Evolutionary conservation across 2,113 vertebrate species (phyloP), one percentile per base, ranked within the genome.

Genomic region (Saguinus imperator): DNA sequence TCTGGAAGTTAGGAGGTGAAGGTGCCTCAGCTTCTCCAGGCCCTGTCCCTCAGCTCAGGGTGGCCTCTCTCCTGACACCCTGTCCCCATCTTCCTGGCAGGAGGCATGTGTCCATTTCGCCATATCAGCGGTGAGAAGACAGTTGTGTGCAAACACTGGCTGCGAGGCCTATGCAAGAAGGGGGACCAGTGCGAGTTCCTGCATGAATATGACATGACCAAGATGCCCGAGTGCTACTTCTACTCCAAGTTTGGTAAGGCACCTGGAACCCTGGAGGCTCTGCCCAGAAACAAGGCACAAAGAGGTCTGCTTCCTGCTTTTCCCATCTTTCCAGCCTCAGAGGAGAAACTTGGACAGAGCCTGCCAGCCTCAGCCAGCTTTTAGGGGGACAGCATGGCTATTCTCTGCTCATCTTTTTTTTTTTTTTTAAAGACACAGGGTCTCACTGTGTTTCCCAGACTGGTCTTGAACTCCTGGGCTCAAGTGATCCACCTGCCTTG

Each of bases 181-280:
- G 99, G 99, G 92, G 99, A 99, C 98, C 99, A 99, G 98, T 99
- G 99, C 80, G 99, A 99, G 98, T 99, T 99, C 87, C 98, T 99
- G 73, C 99, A 99, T 0, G 99, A 99, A 84, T 99, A 99, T 5
- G 99, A 99, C 98, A 99, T 99, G 99, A 99, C 99, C 97, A 99
- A 99, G 99, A 99, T 99, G 99, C 99, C 99, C 0, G 99, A 99
- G 98, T 99, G 99, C 98, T 99, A 99, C 98, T 99, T 99, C 98
- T 99, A 99, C 98, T 99, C 99, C 68, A 99, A 99, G 97, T 99
- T 99, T 25, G 99, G 99, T 99, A 97, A 97, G 99, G 72, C 48
- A 1, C 1, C 6, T 3, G 64, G 81, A 66, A 21, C 37, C 64
- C 55, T 27, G 17, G 37, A 70, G 68, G 57, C 35, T 20, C 37